phyloP scores from a whole-genome alignment of 2,888 invertebrate species.

The Marronus borbonicus region DNA sequence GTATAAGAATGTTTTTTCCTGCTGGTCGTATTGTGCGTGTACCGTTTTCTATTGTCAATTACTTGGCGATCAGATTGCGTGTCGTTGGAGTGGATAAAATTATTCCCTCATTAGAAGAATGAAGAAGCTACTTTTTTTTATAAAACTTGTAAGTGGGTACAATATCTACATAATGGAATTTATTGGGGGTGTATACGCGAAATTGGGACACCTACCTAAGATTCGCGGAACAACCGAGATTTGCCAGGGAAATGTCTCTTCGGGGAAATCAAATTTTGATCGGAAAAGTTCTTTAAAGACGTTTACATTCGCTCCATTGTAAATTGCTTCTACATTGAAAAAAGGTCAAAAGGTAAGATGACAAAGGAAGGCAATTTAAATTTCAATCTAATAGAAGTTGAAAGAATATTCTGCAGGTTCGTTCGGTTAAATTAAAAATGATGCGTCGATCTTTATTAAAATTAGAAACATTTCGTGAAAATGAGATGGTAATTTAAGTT shows the following conservation, averaged over 20 bases:
- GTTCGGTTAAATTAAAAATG: too few relatives aligned
- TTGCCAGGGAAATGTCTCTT: neutral
- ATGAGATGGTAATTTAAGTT: too few relatives aligned
- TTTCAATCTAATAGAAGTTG: too few relatives aligned
- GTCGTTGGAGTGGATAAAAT: neutral
- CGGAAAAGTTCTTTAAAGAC: neutral
- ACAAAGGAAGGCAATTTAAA: too few relatives aligned
- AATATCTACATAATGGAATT: neutral
- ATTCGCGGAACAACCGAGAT: neutral
- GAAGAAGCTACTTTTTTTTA: too few relatives aligned
- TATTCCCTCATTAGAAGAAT: neutral
- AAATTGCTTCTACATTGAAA: neutral
- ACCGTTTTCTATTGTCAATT: conserved; percentile 15
- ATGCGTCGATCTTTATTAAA: too few relatives aligned
- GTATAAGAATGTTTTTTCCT: conserved; percentile 5
- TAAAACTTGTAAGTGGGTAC: neutral
- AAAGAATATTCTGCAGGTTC: too few relatives aligned
- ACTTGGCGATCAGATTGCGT: neutral
- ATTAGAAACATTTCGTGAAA: too few relatives aligned
- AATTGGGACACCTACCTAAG: neutral
- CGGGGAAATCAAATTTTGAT: conserved; percentile 15
- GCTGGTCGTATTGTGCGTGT: neutral
- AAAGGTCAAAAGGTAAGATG: neutral
- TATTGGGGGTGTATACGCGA: neutral
- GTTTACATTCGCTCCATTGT: neutral